Base-by-base conservation (phyloP, 2,797 vertebrate genomes). In the Lepilemur septentrionalis region DNA sequence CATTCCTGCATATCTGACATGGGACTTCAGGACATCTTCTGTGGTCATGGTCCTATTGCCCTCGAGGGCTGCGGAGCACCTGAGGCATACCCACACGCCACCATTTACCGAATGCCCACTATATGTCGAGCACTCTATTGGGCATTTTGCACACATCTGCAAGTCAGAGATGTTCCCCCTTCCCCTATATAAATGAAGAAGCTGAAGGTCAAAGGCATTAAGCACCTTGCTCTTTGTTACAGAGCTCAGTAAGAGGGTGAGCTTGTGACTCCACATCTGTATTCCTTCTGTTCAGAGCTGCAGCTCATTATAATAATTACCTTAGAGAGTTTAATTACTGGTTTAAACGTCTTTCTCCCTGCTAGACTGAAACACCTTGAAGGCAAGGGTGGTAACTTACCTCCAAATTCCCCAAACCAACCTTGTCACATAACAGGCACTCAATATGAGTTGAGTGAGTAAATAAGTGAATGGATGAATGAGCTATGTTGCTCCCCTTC, bases 331-430 rank as follows among this genome's bases (percentile, higher is more conserved):
- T 72, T 65, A 76, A 94, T 72, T 83, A 67, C 61, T 63, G 30
- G 23, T 52, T 84, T 55, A 43, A 23, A 43, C 8, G 2, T 59
- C 48, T 63, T 80, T 75, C 63, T 72, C 48, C 18, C 35, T 22
- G 7, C 38, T 69, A 79, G 48, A 70, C 43, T 65, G 32, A 65
- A 93, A 91, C 41, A 75, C 41, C 41, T 73, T 72, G 52, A 94
- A 90, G 59, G 18, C 35, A 75, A 28, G 22, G 23, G 18, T 65
- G 20, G 15, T 65, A 76, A 38, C 28, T 59, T 59, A 91, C 5
- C 67, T 78, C 63, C 85, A 57, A 50, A 65, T 91, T 84, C 59
- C 80, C 84, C 90, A 90, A 96, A 91, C 35, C 65, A 80, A 3
- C 41, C 46, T 61, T 57, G 23, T 72, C 30, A 28, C 2, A 50